Evolutionary conservation across 2,113 vertebrate genomes (phyloP).

Genomic region (Dascyllus trimaculatus): DNA sequence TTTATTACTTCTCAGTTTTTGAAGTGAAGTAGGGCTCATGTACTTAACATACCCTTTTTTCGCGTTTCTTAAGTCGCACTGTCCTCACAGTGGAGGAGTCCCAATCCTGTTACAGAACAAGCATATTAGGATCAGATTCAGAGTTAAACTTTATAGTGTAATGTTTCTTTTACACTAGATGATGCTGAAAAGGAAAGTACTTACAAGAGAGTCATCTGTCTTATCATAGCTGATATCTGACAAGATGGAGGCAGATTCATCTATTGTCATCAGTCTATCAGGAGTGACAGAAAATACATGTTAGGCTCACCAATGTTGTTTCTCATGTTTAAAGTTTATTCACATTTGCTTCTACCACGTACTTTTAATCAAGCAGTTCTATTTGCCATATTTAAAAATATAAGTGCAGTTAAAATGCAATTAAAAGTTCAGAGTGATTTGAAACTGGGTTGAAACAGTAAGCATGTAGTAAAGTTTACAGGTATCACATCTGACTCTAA

Average conservation of each 20-base stretch:
- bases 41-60: constrained; percentile 89
- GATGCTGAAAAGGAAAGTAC: not conserved
- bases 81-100: constrained; percentile 92
- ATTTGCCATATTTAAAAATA: not conserved
- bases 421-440: not conserved
- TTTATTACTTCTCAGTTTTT: not conserved
- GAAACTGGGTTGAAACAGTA: not conserved
- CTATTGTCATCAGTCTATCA: constrained; percentile 92
- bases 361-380: not conserved
- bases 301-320: not conserved
- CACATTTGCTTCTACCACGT: not conserved
- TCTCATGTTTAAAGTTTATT: not conserved
- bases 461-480: not conserved
- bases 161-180: not conserved
- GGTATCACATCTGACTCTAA: not conserved
- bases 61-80: constrained; percentile 92
- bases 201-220: constrained; percentile 96
- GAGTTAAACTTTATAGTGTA: not conserved
- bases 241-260: constrained; percentile 95
- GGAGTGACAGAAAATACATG: not conserved
- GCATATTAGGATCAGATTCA: not conserved
- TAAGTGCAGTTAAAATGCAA: not conserved
- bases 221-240: constrained; percentile 99
- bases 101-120: constrained; percentile 89
- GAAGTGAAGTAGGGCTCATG: not conserved